A percentile compares a stretch with the other conserved stretches of the same genome.
phyloP scores from a whole-genome alignment of 2,797 vertebrate genomes.

The Malacoctenus gilli region DNA sequence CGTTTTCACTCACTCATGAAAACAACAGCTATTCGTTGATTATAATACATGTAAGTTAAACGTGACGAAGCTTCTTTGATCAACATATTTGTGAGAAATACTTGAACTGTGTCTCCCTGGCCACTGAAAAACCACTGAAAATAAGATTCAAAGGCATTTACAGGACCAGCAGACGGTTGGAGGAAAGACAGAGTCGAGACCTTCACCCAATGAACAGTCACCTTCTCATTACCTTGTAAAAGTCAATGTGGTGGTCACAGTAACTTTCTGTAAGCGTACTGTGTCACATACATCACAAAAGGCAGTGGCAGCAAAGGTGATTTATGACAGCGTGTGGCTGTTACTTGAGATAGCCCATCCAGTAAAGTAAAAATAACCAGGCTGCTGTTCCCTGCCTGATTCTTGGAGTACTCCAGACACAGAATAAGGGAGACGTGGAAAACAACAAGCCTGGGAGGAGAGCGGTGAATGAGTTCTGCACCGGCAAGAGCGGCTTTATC shows the following conservation, averaged over 20 bases:
- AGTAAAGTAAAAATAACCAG: conserved; percentile 56
- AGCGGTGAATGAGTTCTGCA: conserved; percentile 10
- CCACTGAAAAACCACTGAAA: too few species aligned
- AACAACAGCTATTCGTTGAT: too few species aligned
- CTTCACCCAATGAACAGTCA: conserved; percentile 19
- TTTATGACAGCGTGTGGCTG: conserved; percentile 38
- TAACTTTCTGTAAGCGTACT: conserved; percentile 18
- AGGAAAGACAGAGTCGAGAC: background rate
- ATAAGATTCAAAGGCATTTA: conserved; percentile 10
- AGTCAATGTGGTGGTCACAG: conserved; percentile 28
- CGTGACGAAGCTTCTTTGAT: too few species aligned
- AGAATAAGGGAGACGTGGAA: conserved; percentile 18
- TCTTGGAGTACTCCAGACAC: conserved; percentile 22
- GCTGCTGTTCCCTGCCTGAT: conserved; percentile 23
- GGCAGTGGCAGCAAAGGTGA: conserved; percentile 24
- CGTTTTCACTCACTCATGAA: too few species aligned
- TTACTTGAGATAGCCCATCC: conserved; percentile 50
- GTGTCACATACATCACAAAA: conserved; percentile 49
- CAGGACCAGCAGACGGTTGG: background rate
- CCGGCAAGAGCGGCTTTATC: conserved; percentile 15
- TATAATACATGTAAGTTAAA: too few species aligned
- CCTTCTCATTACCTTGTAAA: conserved; percentile 35
- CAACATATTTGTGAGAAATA: too few species aligned
- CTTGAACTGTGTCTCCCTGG: too few species aligned
- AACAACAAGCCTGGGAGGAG: conserved; percentile 2